Evolutionary conservation across 2,797 vertebrate species (phyloP).

Genomic region (Sebastes iracundus): DNA sequence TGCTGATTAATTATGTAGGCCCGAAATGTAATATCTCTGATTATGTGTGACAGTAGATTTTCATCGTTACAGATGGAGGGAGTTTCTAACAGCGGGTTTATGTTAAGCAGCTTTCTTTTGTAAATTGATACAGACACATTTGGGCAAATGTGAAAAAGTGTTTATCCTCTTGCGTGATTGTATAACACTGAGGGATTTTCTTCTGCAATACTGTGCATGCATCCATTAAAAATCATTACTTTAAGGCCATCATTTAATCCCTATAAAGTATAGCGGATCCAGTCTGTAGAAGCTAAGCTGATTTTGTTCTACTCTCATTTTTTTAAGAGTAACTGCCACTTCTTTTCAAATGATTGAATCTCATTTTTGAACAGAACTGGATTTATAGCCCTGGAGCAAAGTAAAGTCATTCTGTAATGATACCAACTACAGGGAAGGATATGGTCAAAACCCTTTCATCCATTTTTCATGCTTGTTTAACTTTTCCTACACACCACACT

Average conservation of each 20-base stretch:
- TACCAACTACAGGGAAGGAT: slow-evolving; percentile 33
- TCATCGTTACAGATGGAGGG: slow-evolving; percentile 55
- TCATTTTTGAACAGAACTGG: slow-evolving; percentile 45
- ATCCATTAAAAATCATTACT: slow-evolving; percentile 64
- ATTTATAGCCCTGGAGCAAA: slow-evolving; percentile 33
- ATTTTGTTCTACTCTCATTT: slow-evolving; percentile 56
- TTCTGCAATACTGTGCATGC: slow-evolving; percentile 15
- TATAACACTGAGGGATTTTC: slow-evolving; percentile 45
- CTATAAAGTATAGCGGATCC: slow-evolving; percentile 42
- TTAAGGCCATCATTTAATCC: slow-evolving; percentile 57
- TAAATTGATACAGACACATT: slow-evolving; percentile 63
- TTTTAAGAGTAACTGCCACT: slow-evolving; percentile 46
- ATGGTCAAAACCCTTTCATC: slow-evolving; percentile 54
- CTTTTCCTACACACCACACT: slow-evolving; percentile 26
- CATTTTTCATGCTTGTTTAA: slow-evolving; percentile 60
- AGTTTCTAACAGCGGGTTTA: slow-evolving; percentile 55
- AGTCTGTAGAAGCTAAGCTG: slow-evolving; percentile 51
- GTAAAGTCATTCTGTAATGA: slow-evolving; percentile 29
- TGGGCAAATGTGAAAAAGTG: slow-evolving; percentile 49
- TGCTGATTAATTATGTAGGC: slow-evolving; percentile 72
- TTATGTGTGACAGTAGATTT: slow-evolving; percentile 67
- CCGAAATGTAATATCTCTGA: slow-evolving; percentile 72
- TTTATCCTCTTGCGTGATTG: slow-evolving; percentile 63
- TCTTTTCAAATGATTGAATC: slow-evolving; percentile 62
- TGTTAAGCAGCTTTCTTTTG: slow-evolving; percentile 60